These are phyloP conservation scores for Pseudochaenichthys georgianus DNA, from an alignment of 2,797 vertebrate species.

Conservation along the genomic window DNA sequence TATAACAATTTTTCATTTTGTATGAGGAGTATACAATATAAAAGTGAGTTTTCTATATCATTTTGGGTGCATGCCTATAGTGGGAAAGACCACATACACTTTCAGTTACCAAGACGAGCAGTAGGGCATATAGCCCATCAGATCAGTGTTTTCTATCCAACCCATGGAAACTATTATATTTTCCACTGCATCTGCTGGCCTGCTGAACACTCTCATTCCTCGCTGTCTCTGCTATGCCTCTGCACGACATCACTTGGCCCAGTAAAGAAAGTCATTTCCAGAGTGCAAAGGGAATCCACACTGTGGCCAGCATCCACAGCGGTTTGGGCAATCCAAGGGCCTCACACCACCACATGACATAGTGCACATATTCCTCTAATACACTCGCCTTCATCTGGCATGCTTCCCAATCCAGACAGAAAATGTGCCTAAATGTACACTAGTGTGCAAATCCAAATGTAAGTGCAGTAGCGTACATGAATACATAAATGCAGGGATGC, in stretches of 20 bases:
- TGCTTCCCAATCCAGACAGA: conserved; percentile 29
- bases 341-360: conserved; percentile 66
- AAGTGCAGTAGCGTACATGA: conserved; percentile 3
- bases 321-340: conserved; percentile 71
- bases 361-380: conserved; percentile 65
- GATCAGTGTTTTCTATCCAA: conserved; percentile 33
- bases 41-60: neutral
- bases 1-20: neutral
- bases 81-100: conserved; percentile 28
- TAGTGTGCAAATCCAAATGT: conserved; percentile 15
- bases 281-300: conserved; percentile 55
- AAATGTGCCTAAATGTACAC: conserved; percentile 16
- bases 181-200: conserved; percentile 55
- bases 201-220: conserved; percentile 53
- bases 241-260: conserved; percentile 66
- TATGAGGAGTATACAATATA: neutral
- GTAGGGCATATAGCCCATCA: conserved; percentile 11
- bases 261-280: conserved; percentile 65
- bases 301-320: conserved; percentile 61
- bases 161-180: conserved; percentile 53
- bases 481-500: conserved; percentile 21
- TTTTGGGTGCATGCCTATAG: neutral
- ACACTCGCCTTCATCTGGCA: conserved; percentile 55
- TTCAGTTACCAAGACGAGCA: conserved; percentile 3
- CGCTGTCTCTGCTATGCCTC: conserved; percentile 39